Evolutionary conservation across 1,140 invertebrate species (phyloP).

Genomic region (Cotesia vestalis): DNA sequence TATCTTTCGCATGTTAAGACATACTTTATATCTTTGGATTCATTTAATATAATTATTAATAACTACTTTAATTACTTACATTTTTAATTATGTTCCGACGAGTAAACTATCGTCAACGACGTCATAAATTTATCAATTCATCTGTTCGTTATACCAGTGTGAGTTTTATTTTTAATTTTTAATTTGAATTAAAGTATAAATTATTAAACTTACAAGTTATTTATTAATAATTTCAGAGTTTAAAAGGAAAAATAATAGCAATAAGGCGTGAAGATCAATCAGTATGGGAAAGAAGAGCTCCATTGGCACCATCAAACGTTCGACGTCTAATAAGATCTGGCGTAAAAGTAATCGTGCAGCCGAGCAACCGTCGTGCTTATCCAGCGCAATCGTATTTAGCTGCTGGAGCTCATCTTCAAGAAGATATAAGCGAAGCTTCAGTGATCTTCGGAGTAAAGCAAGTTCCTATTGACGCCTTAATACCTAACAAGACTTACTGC

Average conservation of each 20-base stretch:
- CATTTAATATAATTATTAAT: too few relatives aligned
- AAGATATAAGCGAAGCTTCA: conserved; percentile 95
- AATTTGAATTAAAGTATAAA: background rate
- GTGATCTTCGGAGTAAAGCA: conserved; percentile 98
- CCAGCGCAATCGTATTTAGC: conserved; percentile 83
- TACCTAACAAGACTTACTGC: conserved; percentile 97
- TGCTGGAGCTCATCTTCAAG: conserved; percentile 88
- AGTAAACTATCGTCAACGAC: background rate
- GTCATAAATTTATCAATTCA: conserved; percentile 34
- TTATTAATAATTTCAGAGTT: conserved; percentile 40
- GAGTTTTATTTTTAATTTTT: conserved; percentile 36
- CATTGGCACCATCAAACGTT: conserved; percentile 92
- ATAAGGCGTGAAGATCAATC: conserved; percentile 94
- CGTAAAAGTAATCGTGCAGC: conserved; percentile 96
- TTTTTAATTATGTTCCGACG: background rate
- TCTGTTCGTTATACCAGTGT: conserved; percentile 43
- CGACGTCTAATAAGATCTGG: conserved; percentile 85
- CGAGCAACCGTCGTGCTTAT: conserved; percentile 96
- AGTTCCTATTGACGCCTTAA: conserved; percentile 91
- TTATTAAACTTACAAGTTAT: background rate
- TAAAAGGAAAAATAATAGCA: conserved; percentile 75
- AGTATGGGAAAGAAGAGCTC: conserved; percentile 97
- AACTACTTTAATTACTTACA: too few relatives aligned
- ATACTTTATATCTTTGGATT: too few relatives aligned
- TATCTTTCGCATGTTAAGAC: conserved; percentile 7